Evolutionary conservation across 30 jellyfish, hydroid and myxozoan species (phyloP).

Genomic region (Catostylus mosaicus): DNA sequence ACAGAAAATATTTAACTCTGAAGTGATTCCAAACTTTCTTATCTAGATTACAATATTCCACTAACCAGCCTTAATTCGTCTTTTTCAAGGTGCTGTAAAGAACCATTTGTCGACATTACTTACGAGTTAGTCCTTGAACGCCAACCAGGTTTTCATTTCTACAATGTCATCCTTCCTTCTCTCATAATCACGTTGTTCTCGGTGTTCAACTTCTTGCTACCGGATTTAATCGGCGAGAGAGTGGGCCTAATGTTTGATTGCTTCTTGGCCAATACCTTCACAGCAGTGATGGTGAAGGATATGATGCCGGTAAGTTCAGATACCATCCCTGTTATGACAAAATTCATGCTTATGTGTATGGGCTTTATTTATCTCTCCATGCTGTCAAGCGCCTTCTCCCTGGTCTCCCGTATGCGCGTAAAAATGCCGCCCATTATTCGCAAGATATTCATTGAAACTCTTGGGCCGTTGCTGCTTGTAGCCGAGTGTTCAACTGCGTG

Average conservation of each 20-base stretch:
- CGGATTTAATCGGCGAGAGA: constrained; percentile 77
- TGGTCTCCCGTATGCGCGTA: constrained; percentile 30
- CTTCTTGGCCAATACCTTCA: constrained; percentile 66
- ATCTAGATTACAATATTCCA: not conserved
- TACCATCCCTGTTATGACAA: constrained; percentile 66
- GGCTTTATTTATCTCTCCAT: constrained; percentile 32
- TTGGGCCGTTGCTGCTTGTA: constrained; percentile 60
- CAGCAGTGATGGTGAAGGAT: constrained; percentile 71
- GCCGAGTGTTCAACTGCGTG: not conserved
- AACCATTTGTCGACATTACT: constrained; percentile 61
- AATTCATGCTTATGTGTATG: constrained; percentile 80
- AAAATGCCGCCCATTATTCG: constrained; percentile 50
- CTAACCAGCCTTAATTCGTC: not conserved
- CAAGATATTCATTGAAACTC: constrained; percentile 16
- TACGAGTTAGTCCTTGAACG: constrained; percentile 54
- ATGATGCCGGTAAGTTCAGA: constrained; percentile 82
- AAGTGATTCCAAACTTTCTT: no score
- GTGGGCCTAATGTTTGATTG: constrained; percentile 81
- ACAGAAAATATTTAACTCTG: no score
- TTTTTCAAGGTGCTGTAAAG: constrained; percentile 75
- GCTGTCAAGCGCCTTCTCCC: constrained; percentile 41
- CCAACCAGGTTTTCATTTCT: constrained; percentile 74
- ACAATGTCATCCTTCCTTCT: constrained; percentile 70
- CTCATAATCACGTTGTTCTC: constrained; percentile 69
- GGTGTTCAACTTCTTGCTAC: constrained; percentile 58